These are phyloP conservation scores for Aproaerema taeniolella DNA, from an alignment of 2,888 invertebrate genomes.

Conservation along the genomic window DNA sequence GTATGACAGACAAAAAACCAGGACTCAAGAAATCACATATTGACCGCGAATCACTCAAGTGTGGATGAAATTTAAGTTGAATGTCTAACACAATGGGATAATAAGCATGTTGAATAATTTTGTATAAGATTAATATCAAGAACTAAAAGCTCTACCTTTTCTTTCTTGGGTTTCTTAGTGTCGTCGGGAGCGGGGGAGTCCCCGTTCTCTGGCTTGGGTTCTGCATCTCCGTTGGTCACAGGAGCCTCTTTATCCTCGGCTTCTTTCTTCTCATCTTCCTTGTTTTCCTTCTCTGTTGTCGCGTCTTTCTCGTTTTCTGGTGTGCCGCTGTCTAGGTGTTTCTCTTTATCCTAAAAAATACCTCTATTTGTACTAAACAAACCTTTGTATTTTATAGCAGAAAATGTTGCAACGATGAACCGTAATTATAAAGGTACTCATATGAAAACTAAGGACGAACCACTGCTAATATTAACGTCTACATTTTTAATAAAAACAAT, in stretches of 20 bases:
- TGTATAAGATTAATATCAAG: too few species aligned
- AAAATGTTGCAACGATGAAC: neutral
- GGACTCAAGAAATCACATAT: too few species aligned
- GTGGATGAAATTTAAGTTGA: too few species aligned
- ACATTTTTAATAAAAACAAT: too few species aligned
- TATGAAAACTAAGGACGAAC: too few species aligned
- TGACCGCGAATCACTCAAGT: too few species aligned
- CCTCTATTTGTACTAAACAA: neutral
- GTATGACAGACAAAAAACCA: too few species aligned
- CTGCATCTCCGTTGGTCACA: constrained; percentile 62
- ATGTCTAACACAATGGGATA: too few species aligned
- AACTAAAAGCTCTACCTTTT: too few species aligned
- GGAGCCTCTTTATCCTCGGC: constrained; percentile 39
- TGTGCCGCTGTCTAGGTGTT: constrained; percentile 73
- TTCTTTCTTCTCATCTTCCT: constrained; percentile 41
- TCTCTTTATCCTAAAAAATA: constrained; percentile 77
- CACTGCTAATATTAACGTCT: too few species aligned
- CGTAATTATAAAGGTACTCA: too few species aligned
- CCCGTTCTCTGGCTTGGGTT: constrained; percentile 57
- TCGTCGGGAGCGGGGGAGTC: constrained; percentile 55
- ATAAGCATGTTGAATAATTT: too few species aligned
- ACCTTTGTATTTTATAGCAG: neutral
- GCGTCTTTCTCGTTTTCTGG: constrained; percentile 83
- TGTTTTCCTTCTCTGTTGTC: constrained; percentile 79
- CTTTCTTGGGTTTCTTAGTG: constrained; percentile 81